Evolutionary conservation across 2,113 vertebrate species (phyloP).

Genomic region (Entomyzon cyanotis): DNA sequence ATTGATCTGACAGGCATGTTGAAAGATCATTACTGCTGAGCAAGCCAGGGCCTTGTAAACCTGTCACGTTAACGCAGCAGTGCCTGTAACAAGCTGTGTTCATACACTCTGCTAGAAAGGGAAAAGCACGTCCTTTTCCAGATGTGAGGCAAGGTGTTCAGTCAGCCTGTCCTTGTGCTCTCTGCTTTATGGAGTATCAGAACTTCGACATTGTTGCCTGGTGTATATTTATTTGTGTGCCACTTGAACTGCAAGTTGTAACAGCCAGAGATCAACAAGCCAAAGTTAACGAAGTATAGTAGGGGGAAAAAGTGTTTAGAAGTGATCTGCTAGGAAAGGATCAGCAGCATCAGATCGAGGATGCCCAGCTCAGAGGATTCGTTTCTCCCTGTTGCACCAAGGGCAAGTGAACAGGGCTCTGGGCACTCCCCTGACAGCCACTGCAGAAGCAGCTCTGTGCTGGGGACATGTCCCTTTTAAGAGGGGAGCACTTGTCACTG

Average conservation of each 20-base stretch:
- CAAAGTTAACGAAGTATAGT: not conserved
- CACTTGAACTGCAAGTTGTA: not conserved
- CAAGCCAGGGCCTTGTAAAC: not conserved
- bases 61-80: not conserved
- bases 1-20: slow-evolving; percentile 2
- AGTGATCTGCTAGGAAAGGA: not conserved
- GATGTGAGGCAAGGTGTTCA: not conserved
- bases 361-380: not conserved
- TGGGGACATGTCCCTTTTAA: not conserved
- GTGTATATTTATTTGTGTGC: not conserved
- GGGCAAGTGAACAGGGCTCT: not conserved
- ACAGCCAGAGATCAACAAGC: not conserved
- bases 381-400: not conserved
- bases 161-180: not conserved
- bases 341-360: not conserved
- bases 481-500: not conserved
- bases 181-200: not conserved
- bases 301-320: fast-evolving
- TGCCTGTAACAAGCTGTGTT: slow-evolving; percentile 3
- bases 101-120: not conserved
- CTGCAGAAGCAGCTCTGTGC: not conserved
- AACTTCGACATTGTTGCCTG: not conserved
- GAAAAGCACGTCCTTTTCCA: not conserved
- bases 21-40: slow-evolving; percentile 42
- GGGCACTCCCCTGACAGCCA: not conserved